These are phyloP conservation scores for Cryptoprocta ferox DNA, from an alignment of 2,797 vertebrate species.

Conservation along the genomic window DNA sequence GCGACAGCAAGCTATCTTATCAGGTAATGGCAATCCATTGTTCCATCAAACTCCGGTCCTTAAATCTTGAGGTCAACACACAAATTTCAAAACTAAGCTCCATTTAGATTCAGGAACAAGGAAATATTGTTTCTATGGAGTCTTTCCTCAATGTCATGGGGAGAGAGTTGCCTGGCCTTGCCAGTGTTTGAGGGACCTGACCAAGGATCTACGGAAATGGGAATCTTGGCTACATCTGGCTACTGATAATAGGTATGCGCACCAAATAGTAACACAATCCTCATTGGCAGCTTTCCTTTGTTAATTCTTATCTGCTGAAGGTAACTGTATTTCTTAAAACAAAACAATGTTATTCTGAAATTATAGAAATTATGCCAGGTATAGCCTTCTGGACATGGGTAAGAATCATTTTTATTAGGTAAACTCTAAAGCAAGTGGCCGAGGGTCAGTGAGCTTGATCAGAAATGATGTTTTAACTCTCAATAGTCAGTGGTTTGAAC, in stretches of 20 bases:
- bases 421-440: conserved; percentile 61
- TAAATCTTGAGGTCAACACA: conserved; percentile 59
- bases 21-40: not conserved
- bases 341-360: conserved; percentile 2
- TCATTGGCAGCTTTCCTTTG: conserved; percentile 21
- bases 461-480: conserved; percentile 27
- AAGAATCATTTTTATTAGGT: conserved; percentile 72
- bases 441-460: conserved; percentile 60
- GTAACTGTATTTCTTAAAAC: conserved; percentile 14
- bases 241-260: not conserved
- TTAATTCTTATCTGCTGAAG: not conserved
- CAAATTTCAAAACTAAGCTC: conserved; percentile 72
- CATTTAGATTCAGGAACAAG: conserved; percentile 56
- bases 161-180: conserved; percentile 39
- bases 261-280: conserved; percentile 7
- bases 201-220: not conserved
- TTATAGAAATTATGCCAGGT: not conserved
- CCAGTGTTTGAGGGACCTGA: conserved; percentile 52
- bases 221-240: not conserved
- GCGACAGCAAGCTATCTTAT: not conserved
- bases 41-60: conserved; percentile 15
- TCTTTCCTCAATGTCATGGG: conserved; percentile 52
- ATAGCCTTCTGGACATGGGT: conserved; percentile 29
- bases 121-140: conserved; percentile 62
- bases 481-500: not conserved